A percentile compares a stretch with the other conserved stretches of the same genome.
These are phyloP conservation scores for Zhuqinia jingwanae DNA, from an alignment of 2,888 invertebrate genomes.

Conservation along the genomic window DNA sequence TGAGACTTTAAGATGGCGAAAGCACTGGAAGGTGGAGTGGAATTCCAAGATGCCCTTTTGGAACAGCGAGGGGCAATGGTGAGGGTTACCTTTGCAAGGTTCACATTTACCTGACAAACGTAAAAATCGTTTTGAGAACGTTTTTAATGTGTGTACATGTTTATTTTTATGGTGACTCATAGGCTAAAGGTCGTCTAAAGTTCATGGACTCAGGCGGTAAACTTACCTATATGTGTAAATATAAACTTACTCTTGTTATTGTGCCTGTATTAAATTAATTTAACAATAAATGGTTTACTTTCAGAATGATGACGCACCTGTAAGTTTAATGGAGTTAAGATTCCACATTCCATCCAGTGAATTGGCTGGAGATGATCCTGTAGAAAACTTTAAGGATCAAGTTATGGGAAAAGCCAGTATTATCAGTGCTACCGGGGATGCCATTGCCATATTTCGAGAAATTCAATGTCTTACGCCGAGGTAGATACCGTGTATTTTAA, in stretches of 20 bases:
- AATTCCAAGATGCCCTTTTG: slow-evolving; percentile 91
- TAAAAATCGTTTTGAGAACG: background rate
- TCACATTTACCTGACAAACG: no score
- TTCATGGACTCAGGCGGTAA: slow-evolving; percentile 93
- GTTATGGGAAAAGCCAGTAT: slow-evolving; percentile 99
- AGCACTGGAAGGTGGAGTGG: slow-evolving; percentile 82
- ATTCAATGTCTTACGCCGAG: slow-evolving; percentile 99
- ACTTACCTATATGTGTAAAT: slow-evolving; percentile 98
- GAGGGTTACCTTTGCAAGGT: slow-evolving; percentile 80
- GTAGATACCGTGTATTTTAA: slow-evolving; percentile 82
- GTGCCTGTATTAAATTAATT: background rate
- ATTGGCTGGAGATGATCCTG: slow-evolving; percentile 93
- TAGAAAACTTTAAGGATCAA: slow-evolving; percentile 98
- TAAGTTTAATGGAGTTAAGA: slow-evolving; percentile 97
- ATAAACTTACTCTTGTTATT: no score
- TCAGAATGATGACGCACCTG: slow-evolving; percentile 98
- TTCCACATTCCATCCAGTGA: slow-evolving; percentile 98
- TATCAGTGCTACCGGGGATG: slow-evolving; percentile 98
- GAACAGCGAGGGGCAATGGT: slow-evolving; percentile 95
- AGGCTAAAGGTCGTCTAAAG: slow-evolving; percentile 96
- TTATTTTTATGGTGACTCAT: background rate
- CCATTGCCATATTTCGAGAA: slow-evolving; percentile 97
- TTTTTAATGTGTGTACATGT: background rate
- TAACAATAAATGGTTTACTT: no score
- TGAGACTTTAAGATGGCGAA: slow-evolving; percentile 39